Base-by-base conservation (phyloP, 2,888 invertebrate genomes). In the Cephus nigrinus region DNA sequence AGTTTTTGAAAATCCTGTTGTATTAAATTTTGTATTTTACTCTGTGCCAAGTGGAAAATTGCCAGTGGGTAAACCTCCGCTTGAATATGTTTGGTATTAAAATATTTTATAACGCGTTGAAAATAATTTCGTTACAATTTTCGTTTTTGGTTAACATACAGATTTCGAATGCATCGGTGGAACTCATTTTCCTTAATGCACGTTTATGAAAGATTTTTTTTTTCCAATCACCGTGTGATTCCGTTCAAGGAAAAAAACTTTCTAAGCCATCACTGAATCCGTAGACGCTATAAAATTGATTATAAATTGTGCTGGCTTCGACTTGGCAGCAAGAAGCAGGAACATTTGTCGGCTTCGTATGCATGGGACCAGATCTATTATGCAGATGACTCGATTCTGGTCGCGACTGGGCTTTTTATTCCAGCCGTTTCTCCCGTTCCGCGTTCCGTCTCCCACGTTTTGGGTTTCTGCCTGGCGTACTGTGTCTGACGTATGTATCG, bases 271-370 rank as follows among this genome's bases (percentile, higher is more conserved):
- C 40, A 15, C 40, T 55, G 40, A 73, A 12, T 32, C 31, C 77
- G 77, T 77, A 12, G 69, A 69, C 32, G 74, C 77, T 77, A 77
- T 77, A 77, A 77, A 77, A 77, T 77, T 77, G 77, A 77, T 77
- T 77, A 77, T 77, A 77, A 77, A 77, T 77, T 77, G 74, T 74
- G 36, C 74, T 32, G 68, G 75, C 23, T 74, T 77, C 74, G 77
- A 69, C 74, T 75, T 74, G 77, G 77, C 77, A 77, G 74, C 68
- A 71, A 77, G 74, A 77, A 69, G 35, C 71, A 72, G 74, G 69
- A 74, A 77, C 74, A 77, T 77, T 77, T 74, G 74, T 77, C 74
- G 77, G 73, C 77, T 74, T 32, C 74, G 68, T 68, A 73, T 74
- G 74, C 77, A 77, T 76, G 68, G 69, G 74, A 74, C 77, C 69